phyloP scores from a whole-genome alignment of 2,113 vertebrate genomes.

The Mesoclemmys tuberculata region DNA sequence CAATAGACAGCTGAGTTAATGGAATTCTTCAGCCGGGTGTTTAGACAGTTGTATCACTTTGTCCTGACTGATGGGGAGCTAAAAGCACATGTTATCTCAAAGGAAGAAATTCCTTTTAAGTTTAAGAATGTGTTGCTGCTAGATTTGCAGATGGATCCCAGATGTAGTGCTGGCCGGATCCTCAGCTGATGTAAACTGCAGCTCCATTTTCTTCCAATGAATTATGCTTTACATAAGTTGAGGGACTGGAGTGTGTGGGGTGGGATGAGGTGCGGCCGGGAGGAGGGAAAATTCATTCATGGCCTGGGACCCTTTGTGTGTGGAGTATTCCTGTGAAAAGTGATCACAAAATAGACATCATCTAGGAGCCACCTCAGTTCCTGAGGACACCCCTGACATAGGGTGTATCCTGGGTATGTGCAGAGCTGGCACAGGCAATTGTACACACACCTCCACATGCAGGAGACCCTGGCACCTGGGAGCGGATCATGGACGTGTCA shows the following conservation, averaged over 20 bases:
- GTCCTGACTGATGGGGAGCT: neutral
- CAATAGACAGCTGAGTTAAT: neutral
- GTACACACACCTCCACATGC: neutral
- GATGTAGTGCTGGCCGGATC: neutral
- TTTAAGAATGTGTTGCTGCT: neutral
- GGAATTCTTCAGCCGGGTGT: neutral
- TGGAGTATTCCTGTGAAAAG: neutral
- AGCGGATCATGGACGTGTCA: neutral
- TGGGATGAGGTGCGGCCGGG: neutral
- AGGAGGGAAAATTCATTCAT: neutral
- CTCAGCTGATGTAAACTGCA: neutral
- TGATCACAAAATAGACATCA: neutral
- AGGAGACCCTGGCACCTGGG: neutral
- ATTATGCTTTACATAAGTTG: neutral
- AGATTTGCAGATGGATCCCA: neutral
- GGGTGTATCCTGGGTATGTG: neutral
- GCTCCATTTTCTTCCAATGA: neutral
- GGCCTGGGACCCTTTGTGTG: neutral
- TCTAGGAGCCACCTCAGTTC: neutral
- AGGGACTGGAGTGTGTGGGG: neutral
- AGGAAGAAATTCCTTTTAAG: neutral
- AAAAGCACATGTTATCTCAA: accelerated
- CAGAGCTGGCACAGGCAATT: neutral
- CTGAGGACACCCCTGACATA: neutral
- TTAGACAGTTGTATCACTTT: neutral